phyloP scores from a whole-genome alignment of 1,140 invertebrate genomes.

The Caenorhabditis tropicalis region DNA sequence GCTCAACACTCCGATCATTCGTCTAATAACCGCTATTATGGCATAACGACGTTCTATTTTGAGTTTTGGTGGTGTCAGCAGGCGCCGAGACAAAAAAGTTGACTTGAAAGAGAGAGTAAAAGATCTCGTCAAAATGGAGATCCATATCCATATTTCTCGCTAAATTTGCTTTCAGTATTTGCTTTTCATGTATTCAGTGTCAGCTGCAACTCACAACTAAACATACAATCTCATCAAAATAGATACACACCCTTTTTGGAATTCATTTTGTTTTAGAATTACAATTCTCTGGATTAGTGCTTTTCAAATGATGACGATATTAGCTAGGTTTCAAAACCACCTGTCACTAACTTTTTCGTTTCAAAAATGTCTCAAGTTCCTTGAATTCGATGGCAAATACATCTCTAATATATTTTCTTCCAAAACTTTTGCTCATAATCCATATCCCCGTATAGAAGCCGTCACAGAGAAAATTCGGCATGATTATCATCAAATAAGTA shows the following conservation, averaged over 20 bases:
- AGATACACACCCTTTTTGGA: not conserved
- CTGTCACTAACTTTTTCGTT: too few species aligned
- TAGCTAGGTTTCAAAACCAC: too few species aligned
- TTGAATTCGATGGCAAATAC: too few species aligned
- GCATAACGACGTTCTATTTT: not conserved
- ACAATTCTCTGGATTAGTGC: not conserved
- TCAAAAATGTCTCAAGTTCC: too few species aligned
- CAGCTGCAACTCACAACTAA: not conserved
- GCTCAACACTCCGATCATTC: not conserved
- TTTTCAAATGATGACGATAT: too few species aligned
- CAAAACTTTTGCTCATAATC: conserved; percentile 14
- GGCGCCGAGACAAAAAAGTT: not conserved
- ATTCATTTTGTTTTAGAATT: not conserved
- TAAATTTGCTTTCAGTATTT: conserved; percentile 2
- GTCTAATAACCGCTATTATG: not conserved
- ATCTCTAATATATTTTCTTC: not conserved
- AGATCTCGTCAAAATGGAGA: not conserved
- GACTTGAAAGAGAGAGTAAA: not conserved
- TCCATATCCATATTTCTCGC: conserved; percentile 5
- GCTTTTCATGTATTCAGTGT: not conserved
- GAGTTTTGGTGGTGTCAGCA: not conserved
- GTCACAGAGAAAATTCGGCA: not conserved
- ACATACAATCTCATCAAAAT: not conserved
- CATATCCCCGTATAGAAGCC: not conserved
- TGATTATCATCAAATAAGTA: conserved; percentile 13